phyloP scores from a whole-genome alignment of 2,113 vertebrate species.

The Orycteropus afer region DNA sequence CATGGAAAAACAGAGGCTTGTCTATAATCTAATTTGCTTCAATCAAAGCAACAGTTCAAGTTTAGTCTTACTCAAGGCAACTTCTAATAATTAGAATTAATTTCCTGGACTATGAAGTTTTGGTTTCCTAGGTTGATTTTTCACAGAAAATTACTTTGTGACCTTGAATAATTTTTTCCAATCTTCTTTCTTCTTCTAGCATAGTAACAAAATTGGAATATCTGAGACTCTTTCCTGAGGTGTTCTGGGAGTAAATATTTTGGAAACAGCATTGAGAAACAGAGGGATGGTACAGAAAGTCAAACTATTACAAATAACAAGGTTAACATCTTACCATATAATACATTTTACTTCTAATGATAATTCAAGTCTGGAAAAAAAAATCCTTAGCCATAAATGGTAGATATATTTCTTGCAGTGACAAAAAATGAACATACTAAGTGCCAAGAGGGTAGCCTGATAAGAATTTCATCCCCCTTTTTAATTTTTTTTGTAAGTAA shows the following conservation, averaged over 20 bases:
- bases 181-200: conserved; percentile 44
- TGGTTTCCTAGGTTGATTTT: conserved; percentile 1
- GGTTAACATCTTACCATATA: conserved; percentile 12
- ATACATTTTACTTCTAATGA: background rate
- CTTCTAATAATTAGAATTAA: background rate
- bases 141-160: conserved; percentile 42
- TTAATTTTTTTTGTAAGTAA: background rate
- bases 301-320: conserved; percentile 16
- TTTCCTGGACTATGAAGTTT: conserved; percentile 28
- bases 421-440: background rate
- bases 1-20: background rate
- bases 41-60: background rate
- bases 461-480: background rate
- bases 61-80: conserved; percentile 11
- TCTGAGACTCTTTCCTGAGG: background rate
- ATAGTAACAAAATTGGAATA: conserved; percentile 45
- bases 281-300: background rate
- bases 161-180: conserved; percentile 10
- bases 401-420: background rate
- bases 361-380: background rate
- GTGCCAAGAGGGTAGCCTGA: background rate
- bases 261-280: background rate
- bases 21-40: conserved; percentile 44
- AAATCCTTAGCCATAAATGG: conserved; percentile 3
- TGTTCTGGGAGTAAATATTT: conserved; percentile 28